Percentiles rank a stretch among this genome's conserved stretches.
These are phyloP conservation scores for Neodiprion fabricii DNA, from an alignment of 1,140 invertebrate genomes.

Conservation along the genomic window DNA sequence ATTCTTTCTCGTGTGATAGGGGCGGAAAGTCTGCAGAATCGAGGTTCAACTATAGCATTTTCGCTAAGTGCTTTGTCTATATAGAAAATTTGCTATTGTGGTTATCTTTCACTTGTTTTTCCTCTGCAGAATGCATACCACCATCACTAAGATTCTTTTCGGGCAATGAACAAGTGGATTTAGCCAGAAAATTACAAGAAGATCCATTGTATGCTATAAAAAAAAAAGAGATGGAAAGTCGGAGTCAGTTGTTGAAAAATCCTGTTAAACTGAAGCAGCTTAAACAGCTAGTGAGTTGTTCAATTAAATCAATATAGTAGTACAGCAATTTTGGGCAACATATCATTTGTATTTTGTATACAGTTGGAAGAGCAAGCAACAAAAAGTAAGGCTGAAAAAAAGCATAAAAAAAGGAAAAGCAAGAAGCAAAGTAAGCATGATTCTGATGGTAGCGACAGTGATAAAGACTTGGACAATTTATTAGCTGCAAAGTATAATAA, in stretches of 20 bases:
- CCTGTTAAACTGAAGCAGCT: slow-evolving; percentile 88
- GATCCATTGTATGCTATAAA: slow-evolving; percentile 89
- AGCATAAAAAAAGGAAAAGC: slow-evolving; percentile 54
- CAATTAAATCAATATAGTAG: slow-evolving; percentile 42
- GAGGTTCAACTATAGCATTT: background rate
- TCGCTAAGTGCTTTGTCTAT: background rate
- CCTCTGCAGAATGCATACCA: slow-evolving; percentile 71
- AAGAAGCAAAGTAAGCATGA: slow-evolving; percentile 65
- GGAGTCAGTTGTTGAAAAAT: slow-evolving; percentile 83
- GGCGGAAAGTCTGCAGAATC: slow-evolving; percentile 14
- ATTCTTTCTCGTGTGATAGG: slow-evolving; percentile 15
- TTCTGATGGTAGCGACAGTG: slow-evolving; percentile 48
- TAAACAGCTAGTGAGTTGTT: slow-evolving; percentile 73
- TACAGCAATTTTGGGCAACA: background rate
- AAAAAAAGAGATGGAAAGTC: slow-evolving; percentile 83
- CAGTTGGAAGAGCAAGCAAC: slow-evolving; percentile 52
- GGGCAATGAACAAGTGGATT: slow-evolving; percentile 76
- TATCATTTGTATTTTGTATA: slow-evolving; percentile 7
- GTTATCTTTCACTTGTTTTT: slow-evolving; percentile 27
- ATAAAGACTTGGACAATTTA: slow-evolving; percentile 50
- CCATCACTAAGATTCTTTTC: slow-evolving; percentile 73
- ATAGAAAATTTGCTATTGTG: slow-evolving; percentile 15
- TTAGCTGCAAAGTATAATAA: slow-evolving; percentile 55
- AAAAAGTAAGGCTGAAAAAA: slow-evolving; percentile 54
- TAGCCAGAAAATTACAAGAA: slow-evolving; percentile 84